Evolutionary conservation across 2,797 vertebrate genomes (phyloP), one percentile per base, ranked within the genome.

Genomic region (Dendrocincla fuliginosa): DNA sequence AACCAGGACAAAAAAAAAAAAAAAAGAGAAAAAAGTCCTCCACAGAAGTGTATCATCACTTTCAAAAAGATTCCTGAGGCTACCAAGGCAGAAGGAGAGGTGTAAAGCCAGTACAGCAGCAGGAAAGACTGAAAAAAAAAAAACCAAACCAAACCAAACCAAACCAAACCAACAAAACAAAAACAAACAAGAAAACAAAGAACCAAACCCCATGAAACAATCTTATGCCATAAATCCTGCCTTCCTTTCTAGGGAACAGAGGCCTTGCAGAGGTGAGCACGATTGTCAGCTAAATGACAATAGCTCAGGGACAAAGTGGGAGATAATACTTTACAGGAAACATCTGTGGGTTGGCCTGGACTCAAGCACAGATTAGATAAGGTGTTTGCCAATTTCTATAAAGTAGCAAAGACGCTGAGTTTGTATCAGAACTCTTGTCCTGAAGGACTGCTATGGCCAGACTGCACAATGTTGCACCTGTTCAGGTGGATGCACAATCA

Each of bases 1-100:
- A 94, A 90, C 32, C 14, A 75, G 47, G 28, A 28, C 9, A 19
- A 7, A 44, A 56, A 33, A 50, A 46, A 68, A 42, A 49, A 81
- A 49, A 23, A 47, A 47, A 11, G 8, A 42, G 15, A 46, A 47
- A 39, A 49, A 81, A 46, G 30, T 39, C 60, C 27, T 88, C n/a
- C 33, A 56, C 41, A 84, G 55, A 90, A 73, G 16, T 7, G 1
- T 39, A 90, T 32, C 46, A 57, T 42, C 24, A 20, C 56, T 92
- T 93, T 81, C 73, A 65, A 59, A 94, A 76, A 55, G 32, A 80
- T 69, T 89, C 83, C 79, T 33, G 65, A 81, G 81, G 89, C 81
- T 89, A 87, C 63, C 91, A 82, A 80, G 13, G 67, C 56, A 80
- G 35, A 44, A 76, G 44, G 59, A 90, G 35, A 94, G 49, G 32